These are phyloP conservation scores for Meloidogyne floridensis DNA, from an alignment of 1,140 invertebrate species.

Conservation along the genomic window DNA sequence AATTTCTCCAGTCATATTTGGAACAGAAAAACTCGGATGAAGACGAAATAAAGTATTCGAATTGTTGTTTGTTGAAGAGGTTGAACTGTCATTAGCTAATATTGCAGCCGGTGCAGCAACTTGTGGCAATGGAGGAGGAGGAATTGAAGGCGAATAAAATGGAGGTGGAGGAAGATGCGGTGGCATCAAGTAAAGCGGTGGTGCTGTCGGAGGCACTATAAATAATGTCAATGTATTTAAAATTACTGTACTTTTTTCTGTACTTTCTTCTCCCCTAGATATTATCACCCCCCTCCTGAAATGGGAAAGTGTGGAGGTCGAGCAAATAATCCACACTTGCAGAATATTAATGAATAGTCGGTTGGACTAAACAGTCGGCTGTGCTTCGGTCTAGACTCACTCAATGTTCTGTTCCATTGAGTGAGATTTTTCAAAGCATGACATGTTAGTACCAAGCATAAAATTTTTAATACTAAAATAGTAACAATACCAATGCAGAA, in stretches of 20 bases:
- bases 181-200: background rate
- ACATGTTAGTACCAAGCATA: background rate
- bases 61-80: background rate
- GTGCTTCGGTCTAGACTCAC: too few relatives aligned
- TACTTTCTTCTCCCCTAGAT: too few relatives aligned
- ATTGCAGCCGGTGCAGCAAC: background rate
- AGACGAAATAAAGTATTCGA: background rate
- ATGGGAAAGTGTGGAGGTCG: too few relatives aligned
- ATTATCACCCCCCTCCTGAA: too few relatives aligned
- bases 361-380: too few relatives aligned
- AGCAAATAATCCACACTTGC: too few relatives aligned
- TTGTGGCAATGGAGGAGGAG: slow-evolving; percentile 19
- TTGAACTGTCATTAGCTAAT: background rate
- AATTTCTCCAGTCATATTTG: background rate
- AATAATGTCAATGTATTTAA: background rate
- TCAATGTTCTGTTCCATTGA: too few relatives aligned
- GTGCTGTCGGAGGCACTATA: background rate
- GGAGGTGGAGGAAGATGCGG: background rate
- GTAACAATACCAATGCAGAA: background rate
- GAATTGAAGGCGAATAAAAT: slow-evolving; percentile 26
- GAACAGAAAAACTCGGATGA: background rate
- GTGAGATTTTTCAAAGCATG: too few relatives aligned
- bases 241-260: too few relatives aligned
- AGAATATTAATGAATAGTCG: too few relatives aligned
- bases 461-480: background rate